Evolutionary conservation across 2,797 vertebrate species (phyloP), one percentile per base, ranked within the genome.

Genomic region (Scomberomorus guttatus): DNA sequence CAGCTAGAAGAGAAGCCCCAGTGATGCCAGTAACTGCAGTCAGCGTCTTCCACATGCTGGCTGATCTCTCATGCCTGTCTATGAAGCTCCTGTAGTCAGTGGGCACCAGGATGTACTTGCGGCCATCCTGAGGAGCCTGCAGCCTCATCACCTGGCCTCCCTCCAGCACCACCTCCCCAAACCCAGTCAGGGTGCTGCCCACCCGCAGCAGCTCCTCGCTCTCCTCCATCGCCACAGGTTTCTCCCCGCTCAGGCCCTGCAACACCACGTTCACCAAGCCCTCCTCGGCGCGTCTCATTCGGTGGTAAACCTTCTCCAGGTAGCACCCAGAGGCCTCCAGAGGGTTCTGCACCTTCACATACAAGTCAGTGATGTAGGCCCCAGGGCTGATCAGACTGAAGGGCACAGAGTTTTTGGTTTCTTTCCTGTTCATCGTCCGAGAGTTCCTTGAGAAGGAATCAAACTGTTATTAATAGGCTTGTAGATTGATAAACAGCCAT

Each of bases 131-230:
- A 0, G 95, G 95, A 15, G 94, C 88, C 78, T 90, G 94, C 56
- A 96, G 85, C 66, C 88, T 93, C 79, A 95, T 88, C 59, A 86
- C 85, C 20, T 75, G 73, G 0, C 89, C 93, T 5, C 86, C 90
- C 58, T 95, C 95, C 67, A 96, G 88, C 58, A 95, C 91, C 65
- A 96, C 90, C 89, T 96, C 95, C 6, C 95, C 95, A 6, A 95
- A 95, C 2, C 90, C 94, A 0, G 93, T 96, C 77, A 96, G 14
- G 9, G 67, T 83, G 82, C 82, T 87, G 29, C 94, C 95, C 39
- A 94, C 93, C 0, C 80, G 83, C 64, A 96, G 91, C 77, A 96
- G 46, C 90, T 95, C 92, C 80, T 96, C 95, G 0, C 69, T 84
- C 83, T 95, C 94, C 72, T 90, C 90, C 66, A 82, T 62, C 0